Evolutionary conservation across 2,113 vertebrate genomes (phyloP).

Genomic region (Paraplagusia blochii): DNA sequence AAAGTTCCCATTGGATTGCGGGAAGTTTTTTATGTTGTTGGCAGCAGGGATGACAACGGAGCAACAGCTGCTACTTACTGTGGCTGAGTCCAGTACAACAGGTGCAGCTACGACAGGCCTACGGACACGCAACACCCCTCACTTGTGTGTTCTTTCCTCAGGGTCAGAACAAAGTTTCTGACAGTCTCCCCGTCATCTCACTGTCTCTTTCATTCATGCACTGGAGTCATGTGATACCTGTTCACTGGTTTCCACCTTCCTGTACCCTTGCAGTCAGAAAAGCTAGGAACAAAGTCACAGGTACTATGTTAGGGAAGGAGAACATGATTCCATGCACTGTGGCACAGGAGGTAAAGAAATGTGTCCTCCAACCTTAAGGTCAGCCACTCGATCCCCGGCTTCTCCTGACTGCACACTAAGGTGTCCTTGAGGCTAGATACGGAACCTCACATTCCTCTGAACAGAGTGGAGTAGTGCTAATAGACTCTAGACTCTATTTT

Average conservation of each 20-base stretch:
- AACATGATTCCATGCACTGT: not conserved
- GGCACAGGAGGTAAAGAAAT: not conserved
- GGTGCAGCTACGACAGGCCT: conserved; percentile 38
- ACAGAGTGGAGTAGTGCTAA: too few species aligned
- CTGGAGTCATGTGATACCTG: not conserved
- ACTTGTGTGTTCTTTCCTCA: not conserved
- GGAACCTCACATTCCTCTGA: not conserved
- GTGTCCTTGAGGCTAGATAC: not conserved
- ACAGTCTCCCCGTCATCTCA: not conserved
- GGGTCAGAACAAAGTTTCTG: too few species aligned
- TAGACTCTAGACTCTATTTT: too few species aligned
- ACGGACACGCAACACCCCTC: not conserved
- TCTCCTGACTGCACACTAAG: not conserved
- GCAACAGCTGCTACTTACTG: conserved; percentile 46
- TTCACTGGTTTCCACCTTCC: not conserved
- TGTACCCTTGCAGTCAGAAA: not conserved
- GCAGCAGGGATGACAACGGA: conserved; percentile 19
- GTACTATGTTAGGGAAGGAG: not conserved
- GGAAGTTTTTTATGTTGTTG: conserved; percentile 2
- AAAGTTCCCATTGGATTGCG: conserved; percentile 1
- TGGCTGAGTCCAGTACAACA: conserved; percentile 29
- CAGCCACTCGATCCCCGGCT: not conserved
- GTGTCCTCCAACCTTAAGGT: not conserved
- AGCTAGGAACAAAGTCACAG: not conserved
- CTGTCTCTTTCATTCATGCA: not conserved